These are phyloP conservation scores for Drepanosiphum platanoidis DNA, from an alignment of 2,888 invertebrate species.

Conservation along the genomic window DNA sequence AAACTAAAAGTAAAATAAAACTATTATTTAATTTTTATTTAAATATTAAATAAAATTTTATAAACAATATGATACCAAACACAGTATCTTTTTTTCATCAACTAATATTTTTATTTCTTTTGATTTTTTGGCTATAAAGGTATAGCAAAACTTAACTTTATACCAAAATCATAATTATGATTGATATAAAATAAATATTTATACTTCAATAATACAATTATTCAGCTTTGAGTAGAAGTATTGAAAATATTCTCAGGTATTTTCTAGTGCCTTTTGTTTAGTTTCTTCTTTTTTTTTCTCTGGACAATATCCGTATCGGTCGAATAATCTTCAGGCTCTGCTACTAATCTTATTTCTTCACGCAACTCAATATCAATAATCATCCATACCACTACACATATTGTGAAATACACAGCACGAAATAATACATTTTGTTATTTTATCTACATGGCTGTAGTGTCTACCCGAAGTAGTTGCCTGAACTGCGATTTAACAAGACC, in stretches of 20 bases:
- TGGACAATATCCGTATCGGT: neutral
- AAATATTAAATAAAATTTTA: neutral
- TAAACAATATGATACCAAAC: too few relatives aligned
- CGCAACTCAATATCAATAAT: conserved; percentile 5
- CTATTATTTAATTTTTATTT: neutral
- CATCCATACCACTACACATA: conserved; percentile 2
- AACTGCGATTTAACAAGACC: neutral
- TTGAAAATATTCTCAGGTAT: neutral
- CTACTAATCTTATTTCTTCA: neutral
- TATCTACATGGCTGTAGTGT: neutral
- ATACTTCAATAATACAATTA: too few relatives aligned
- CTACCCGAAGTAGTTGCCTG: neutral
- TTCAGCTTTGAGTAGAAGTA: too few relatives aligned
- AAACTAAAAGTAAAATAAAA: neutral
- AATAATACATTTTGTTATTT: conserved; percentile 11
- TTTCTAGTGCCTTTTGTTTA: neutral
- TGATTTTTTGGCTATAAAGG: too few relatives aligned
- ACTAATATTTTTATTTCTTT: too few relatives aligned
- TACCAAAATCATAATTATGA: too few relatives aligned
- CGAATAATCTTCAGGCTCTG: neutral
- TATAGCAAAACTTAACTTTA: too few relatives aligned
- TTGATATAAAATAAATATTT: too few relatives aligned
- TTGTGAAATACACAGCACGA: conserved; percentile 6
- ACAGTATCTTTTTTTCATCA: too few relatives aligned
- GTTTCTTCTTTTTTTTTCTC: conserved; percentile 1